Conservation (phyloP, 2,113 vertebrate species). For the Pelecanus crispus region DNA sequence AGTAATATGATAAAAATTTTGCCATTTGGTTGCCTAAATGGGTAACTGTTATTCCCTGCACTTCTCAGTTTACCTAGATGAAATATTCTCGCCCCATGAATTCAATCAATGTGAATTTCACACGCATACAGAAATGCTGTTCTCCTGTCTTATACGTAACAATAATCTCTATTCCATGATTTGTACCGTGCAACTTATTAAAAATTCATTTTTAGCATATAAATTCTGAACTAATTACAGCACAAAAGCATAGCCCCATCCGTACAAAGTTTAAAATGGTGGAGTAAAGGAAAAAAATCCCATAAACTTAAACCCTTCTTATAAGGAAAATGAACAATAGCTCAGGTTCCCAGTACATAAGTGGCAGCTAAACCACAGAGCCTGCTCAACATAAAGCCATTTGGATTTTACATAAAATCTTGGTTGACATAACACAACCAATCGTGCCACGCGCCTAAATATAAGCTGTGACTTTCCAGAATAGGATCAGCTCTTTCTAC, state of each 20-base stretch:
- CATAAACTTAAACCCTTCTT: background rate
- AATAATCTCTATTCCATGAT: background rate
- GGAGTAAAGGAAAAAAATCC: background rate
- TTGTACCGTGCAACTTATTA: background rate
- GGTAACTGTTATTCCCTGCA: background rate
- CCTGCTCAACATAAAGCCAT: background rate
- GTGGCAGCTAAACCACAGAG: background rate
- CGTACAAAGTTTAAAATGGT: background rate
- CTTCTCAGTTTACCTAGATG: background rate
- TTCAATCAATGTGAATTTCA: background rate
- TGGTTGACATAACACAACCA: background rate
- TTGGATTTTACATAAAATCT: background rate
- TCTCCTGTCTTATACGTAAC: background rate
- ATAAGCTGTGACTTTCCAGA: background rate
- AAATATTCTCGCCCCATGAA: background rate
- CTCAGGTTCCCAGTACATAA: background rate
- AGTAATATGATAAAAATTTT: background rate
- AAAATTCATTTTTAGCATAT: background rate
- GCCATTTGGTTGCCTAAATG: background rate
- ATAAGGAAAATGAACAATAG: background rate
- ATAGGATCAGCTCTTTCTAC: background rate
- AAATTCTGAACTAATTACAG: background rate
- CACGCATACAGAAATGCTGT: background rate
- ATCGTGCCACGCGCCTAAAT: background rate
- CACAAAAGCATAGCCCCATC: background rate